Evolutionary conservation across 2,888 invertebrate genomes (phyloP).

Genomic region (Nemoura dubitans): DNA sequence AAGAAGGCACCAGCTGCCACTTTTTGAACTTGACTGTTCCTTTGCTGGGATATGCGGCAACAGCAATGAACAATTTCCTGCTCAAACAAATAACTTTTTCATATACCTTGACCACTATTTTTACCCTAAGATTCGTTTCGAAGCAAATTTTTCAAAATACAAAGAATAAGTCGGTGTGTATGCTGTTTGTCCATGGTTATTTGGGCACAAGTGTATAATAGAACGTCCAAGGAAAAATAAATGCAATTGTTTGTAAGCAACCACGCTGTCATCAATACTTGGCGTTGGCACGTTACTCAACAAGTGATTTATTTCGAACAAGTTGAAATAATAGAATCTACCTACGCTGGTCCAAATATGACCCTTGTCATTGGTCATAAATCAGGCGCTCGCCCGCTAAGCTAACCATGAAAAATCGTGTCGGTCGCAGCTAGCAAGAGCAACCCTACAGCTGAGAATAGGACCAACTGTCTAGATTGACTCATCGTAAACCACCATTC

Average conservation of each 20-base stretch:
- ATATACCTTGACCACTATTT: neutral
- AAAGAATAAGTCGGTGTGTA: neutral
- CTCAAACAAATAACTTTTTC: neutral
- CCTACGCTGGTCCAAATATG: neutral
- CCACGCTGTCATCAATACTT: neutral
- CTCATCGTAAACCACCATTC: neutral
- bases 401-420: neutral
- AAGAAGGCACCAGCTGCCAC: neutral
- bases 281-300: neutral
- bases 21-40: neutral
- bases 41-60: neutral
- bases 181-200: neutral
- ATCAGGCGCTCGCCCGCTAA: neutral
- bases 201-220: neutral
- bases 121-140: neutral
- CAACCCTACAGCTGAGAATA: neutral
- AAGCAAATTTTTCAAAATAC: neutral
- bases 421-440: neutral
- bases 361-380: neutral
- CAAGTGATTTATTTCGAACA: neutral
- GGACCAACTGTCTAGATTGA: neutral
- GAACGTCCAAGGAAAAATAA: neutral
- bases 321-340: neutral
- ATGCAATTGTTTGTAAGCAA: neutral
- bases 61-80: neutral